Base-by-base conservation (phyloP, 2,888 invertebrate species). In the Meteorus colon region DNA sequence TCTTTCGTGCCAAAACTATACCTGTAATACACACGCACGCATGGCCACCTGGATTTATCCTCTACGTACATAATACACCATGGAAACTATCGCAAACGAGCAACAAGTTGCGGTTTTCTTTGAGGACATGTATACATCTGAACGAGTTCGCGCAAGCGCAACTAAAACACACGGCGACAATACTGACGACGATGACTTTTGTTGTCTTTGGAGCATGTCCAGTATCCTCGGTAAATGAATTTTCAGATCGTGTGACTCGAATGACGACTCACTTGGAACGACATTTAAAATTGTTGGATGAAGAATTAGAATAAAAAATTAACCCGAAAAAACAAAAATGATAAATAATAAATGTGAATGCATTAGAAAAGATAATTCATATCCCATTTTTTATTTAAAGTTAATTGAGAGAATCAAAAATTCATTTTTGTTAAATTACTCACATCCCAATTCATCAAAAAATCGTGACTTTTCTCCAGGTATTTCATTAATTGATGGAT, bases 361-460 rank as follows among this genome's bases (percentile, higher is more conserved):
- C 10, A 48, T 48, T 48, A n/a, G 1, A 2, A 41, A 8, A 10
- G 12, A 12, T 41, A 8, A 55, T 55, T 19, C n/a, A 51, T 51
- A 12, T 41, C 24, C 24, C 24, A 24, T 16, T 67, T 19, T 48
- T 14, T 45, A 48, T 48, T 27, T 66, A 41, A 19, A 31, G n/a
- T 41, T 37, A 65, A 66, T 34, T 29, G 27, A 0, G n/a, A 59
- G 8, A 41, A 1, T 34, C 27, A 37, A 41, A 63, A 70, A 59
- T 24, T 60, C 1, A 34, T 41, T n/a, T 37, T 10, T 59, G 19
- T 66, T 27, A 70, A 5, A 41, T 67, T 73, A 86, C 89, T 89
- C 82, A 89, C 89, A 67, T 79, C 87, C 89, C 66, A 89, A 85
- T 76, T 88, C 87, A 77, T 89, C 89, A 82, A 89, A 88, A 75